Evolutionary conservation across 2,888 invertebrate species (phyloP).

Genomic region (Microctonus brassicae): DNA sequence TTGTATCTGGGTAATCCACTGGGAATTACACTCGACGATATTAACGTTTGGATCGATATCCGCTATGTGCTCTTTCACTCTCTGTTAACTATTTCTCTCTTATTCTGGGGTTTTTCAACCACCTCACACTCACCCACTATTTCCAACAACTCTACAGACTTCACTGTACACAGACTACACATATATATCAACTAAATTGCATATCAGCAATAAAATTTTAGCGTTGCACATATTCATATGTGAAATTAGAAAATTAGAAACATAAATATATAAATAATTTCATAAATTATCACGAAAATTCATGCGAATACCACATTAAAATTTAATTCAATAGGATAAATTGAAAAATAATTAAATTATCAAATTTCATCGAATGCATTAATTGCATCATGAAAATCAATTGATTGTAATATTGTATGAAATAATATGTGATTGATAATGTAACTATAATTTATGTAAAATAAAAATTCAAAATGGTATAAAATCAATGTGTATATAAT

Average conservation of each 20-base stretch:
- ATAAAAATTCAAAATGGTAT: not conserved
- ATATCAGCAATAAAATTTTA: not conserved
- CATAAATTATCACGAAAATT: not conserved
- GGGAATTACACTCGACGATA: conserved; percentile 1
- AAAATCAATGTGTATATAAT: not conserved
- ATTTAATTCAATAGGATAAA: not conserved
- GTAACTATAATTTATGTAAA: not conserved
- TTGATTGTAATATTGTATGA: not conserved
- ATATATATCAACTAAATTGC: not conserved
- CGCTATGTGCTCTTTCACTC: not conserved
- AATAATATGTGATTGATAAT: too few relatives aligned
- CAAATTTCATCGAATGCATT: too few relatives aligned
- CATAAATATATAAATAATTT: not conserved
- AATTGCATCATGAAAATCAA: too few relatives aligned
- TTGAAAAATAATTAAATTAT: not conserved
- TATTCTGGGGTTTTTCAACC: not conserved
- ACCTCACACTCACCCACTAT: not conserved
- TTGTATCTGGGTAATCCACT: not conserved
- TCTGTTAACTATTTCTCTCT: not conserved
- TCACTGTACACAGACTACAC: not conserved
- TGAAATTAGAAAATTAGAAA: not conserved
- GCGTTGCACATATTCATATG: not conserved
- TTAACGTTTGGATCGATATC: not conserved
- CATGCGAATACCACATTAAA: too few relatives aligned
- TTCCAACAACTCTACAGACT: not conserved